phyloP scores from a whole-genome alignment of 1,140 invertebrate genomes.

The Drosophila kanapiae region DNA sequence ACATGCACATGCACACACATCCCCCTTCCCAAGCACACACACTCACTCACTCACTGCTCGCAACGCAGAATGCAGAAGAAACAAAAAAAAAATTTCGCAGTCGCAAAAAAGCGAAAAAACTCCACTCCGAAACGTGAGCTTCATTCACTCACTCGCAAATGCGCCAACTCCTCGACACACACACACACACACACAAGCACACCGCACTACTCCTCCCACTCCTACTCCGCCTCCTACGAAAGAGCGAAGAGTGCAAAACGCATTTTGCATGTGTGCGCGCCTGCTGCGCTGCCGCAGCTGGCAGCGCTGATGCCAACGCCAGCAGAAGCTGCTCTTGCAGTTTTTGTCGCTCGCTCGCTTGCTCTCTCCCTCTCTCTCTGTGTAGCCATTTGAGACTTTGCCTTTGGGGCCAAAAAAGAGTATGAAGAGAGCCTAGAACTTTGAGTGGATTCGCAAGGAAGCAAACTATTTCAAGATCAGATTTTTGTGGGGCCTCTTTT shows the following conservation, averaged over 20 bases:
- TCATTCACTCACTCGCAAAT: conserved; percentile 31
- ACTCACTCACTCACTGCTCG: conserved; percentile 17
- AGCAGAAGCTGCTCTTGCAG: conserved; percentile 26
- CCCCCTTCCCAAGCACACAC: conserved; percentile 3
- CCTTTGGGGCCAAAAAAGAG: conserved; percentile 5
- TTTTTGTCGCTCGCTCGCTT: conserved; percentile 5
- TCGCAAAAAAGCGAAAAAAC: conserved; percentile 20
- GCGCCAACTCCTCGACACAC: conserved; percentile 12
- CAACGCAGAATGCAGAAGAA: conserved; percentile 69
- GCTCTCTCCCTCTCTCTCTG: not conserved
- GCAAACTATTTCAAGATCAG: conserved; percentile 8
- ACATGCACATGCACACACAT: conserved; percentile 61
- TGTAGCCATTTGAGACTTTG: conserved; percentile 3
- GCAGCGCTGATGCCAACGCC: conserved; percentile 1
- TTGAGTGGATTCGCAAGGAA: conserved; percentile 9
- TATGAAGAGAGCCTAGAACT: conserved; percentile 8
- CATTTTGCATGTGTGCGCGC: conserved; percentile 41
- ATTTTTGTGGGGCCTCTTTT: not conserved
- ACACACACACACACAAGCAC: not conserved
- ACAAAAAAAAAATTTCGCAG: conserved; percentile 20
- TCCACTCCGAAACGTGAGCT: conserved; percentile 28
- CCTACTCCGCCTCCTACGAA: not conserved
- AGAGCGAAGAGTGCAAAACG: conserved; percentile 44
- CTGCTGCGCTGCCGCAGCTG: conserved; percentile 15
- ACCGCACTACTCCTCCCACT: not conserved